A percentile compares a stretch with the other conserved stretches of the same genome.
Evolutionary conservation across 2,888 invertebrate species (phyloP).

Genomic region (Heteromyza rotundicornis): DNA sequence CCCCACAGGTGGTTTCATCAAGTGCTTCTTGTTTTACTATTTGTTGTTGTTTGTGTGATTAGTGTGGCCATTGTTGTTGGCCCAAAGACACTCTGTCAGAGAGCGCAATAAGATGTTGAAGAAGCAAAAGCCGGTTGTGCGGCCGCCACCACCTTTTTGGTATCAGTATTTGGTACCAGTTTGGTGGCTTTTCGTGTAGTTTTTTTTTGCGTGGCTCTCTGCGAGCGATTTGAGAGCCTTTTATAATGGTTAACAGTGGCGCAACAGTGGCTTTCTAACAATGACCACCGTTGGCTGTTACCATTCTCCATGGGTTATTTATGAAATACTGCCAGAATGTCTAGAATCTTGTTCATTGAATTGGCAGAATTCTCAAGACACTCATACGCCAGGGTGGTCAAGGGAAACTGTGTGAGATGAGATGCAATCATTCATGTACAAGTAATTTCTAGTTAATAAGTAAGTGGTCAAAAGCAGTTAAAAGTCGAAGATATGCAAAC

Average conservation of each 20-base stretch:
- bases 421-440: too few relatives aligned
- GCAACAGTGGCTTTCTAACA: not conserved
- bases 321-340: not conserved
- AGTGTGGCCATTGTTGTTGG: slow-evolving; percentile 7
- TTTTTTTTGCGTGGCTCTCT: not conserved
- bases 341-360: slow-evolving; percentile 24
- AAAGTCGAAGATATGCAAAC: too few relatives aligned
- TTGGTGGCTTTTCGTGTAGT: not conserved
- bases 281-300: too few relatives aligned
- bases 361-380: slow-evolving; percentile 33
- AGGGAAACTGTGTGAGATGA: too few relatives aligned
- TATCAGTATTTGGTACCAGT: not conserved
- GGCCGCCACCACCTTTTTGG: slow-evolving; percentile 3
- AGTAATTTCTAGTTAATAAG: too few relatives aligned
- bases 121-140: slow-evolving; percentile 26
- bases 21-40: slow-evolving; percentile 6
- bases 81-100: too few relatives aligned
- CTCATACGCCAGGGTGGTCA: slow-evolving; percentile 29
- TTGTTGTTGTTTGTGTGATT: slow-evolving; percentile 2
- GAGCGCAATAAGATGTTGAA: not conserved
- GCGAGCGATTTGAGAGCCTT: not conserved
- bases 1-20: slow-evolving; percentile 16
- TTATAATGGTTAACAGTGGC: not conserved
- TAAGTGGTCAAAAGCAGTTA: too few relatives aligned
- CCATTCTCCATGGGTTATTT: too few relatives aligned